Conservation (phyloP, 2,888 invertebrate genomes). For the Ellobium chinense region DNA sequence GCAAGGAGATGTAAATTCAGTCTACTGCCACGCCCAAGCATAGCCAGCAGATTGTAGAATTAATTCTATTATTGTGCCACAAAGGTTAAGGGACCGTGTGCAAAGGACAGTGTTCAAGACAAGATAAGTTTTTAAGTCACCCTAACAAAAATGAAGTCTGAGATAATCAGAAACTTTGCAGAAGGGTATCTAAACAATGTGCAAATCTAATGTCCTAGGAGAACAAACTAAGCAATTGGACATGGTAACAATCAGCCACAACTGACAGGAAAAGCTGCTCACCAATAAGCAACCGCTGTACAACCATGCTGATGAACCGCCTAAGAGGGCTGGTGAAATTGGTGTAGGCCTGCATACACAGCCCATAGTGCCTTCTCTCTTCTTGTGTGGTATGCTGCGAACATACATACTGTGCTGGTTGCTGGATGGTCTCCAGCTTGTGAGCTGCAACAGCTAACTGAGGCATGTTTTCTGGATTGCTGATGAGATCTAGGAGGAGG, state of each 20-base stretch:
- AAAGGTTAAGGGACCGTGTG: too few species aligned
- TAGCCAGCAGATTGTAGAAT: too few species aligned
- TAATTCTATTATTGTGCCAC: too few species aligned
- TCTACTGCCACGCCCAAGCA: too few species aligned
- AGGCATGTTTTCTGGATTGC: slow-evolving; percentile 65
- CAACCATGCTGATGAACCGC: slow-evolving; percentile 70
- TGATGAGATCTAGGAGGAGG: slow-evolving; percentile 43
- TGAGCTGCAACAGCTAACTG: slow-evolving; percentile 64
- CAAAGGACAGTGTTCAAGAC: too few species aligned
- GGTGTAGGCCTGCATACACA: slow-evolving; percentile 63
- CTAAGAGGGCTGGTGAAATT: slow-evolving; percentile 69
- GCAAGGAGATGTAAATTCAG: too few species aligned
- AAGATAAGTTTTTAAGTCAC: too few species aligned
- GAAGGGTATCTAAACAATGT: too few species aligned
- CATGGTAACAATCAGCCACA: too few species aligned
- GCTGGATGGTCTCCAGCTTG: slow-evolving; percentile 61
- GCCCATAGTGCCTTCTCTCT: slow-evolving; percentile 58
- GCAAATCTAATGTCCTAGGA: too few species aligned
- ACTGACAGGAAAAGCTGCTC: slow-evolving; percentile 14
- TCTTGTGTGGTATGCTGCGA: slow-evolving; percentile 38
- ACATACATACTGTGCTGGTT: slow-evolving; percentile 58
- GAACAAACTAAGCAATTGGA: too few species aligned
- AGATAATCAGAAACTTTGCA: slow-evolving; percentile 54
- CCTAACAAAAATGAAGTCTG: too few species aligned
- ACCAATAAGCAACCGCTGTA: slow-evolving; percentile 64